Evolutionary conservation across 2,113 vertebrate genomes (phyloP), one percentile per base, ranked within the genome.

Genomic region (Poeciliopsis turrubarensis): DNA sequence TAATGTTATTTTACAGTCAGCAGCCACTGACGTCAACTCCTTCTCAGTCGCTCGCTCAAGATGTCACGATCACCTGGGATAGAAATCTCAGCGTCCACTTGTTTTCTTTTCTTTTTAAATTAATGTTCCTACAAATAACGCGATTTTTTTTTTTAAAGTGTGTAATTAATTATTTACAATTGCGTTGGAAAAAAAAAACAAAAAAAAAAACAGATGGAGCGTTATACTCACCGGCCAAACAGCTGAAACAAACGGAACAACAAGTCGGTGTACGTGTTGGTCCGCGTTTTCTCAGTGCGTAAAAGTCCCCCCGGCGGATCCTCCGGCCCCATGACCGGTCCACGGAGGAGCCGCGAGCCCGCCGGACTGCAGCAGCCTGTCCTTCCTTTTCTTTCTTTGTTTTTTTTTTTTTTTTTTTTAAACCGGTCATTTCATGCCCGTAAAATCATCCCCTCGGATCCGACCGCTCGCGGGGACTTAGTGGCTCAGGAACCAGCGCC

Each of bases 1-100:
- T 94, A 94, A 94, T 88, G 77, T 91, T 77, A 75, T 88, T 92
- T 87, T 87, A 92, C 83, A 80, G 85, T 80, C 72, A 79, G 67
- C 79, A 70, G 77, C 75, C 78, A 81, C 78, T 89, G 86, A 84
- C 78, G 72, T 78, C 75, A n/a, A 65, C 77, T 65, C 71, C 78
- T 67, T 60, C 30, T 31, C 4, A 31, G 30, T 31, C 3, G 30
- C 71, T 73, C 72, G 51, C 73, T 73, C 73, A 68, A 76, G 41
- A 73, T 32, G 57, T 72, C 44, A 68, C 63, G 69, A 17, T 72
- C 27, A 81, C 77, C 70, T 15, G 60, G 67, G 32, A 60, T 74
- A 77, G 22, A 60, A 88, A 69, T 29, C 29, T 5, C 54, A 65
- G 22, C n/a, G 34, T 37, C 10, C 12, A 12, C 12, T 37, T 37